phyloP scores from a whole-genome alignment of 2,888 invertebrate genomes.

The Acrocyrtus sp. region DNA sequence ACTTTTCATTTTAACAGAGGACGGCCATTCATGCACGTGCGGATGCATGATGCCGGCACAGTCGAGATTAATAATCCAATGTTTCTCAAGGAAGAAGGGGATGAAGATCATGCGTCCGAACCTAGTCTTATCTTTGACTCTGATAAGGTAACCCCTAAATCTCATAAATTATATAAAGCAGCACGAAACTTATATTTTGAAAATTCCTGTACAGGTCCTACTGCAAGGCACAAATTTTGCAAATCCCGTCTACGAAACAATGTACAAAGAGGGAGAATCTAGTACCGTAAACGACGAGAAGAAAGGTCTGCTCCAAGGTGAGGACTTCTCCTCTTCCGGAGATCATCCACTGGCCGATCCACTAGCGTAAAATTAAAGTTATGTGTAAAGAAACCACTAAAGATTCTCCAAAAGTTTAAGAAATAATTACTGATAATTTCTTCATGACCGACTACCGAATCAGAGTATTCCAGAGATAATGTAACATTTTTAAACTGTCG shows the following conservation, averaged over 20 bases:
- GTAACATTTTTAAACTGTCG: no score
- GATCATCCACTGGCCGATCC: conserved; percentile 63
- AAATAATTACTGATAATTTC: no score
- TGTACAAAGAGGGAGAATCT: conserved; percentile 71
- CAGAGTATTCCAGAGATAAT: no score
- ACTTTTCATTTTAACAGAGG: conserved; percentile 67
- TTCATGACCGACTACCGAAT: no score
- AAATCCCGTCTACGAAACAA: conserved; percentile 87
- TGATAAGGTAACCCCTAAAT: conserved; percentile 72
- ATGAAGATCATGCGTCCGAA: conserved; percentile 67
- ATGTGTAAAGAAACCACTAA: no score
- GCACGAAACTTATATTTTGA: no score
- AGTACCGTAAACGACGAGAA: conserved; percentile 65
- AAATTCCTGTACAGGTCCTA: conserved; percentile 64
- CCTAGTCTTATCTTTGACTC: conserved; percentile 71
- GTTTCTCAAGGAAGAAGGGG: conserved; percentile 77
- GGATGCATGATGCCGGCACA: conserved; percentile 78
- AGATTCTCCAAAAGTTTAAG: no score
- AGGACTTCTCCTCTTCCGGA: conserved; percentile 62
- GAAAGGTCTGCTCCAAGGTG: conserved; percentile 66
- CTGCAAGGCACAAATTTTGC: conserved; percentile 79
- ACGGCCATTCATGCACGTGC: conserved; percentile 79
- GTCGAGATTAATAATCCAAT: conserved; percentile 89
- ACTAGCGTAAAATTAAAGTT: conserved; percentile 52
- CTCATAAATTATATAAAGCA: no score